Conservation (phyloP, 2,888 invertebrate genomes). For the Scaptomyza caliginosa region DNA sequence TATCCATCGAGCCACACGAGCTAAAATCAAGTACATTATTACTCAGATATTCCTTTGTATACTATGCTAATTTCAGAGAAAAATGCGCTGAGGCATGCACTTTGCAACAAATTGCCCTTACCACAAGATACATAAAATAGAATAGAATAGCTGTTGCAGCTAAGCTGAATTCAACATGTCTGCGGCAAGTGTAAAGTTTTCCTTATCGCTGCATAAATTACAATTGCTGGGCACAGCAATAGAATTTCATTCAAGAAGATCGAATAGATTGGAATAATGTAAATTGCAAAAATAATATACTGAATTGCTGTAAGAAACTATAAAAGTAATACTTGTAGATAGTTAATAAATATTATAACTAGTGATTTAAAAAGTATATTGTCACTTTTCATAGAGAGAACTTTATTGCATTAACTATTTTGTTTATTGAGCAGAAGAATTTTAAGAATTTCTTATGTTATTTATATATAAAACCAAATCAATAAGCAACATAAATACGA, state of each 20-base stretch:
- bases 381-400: too few species aligned
- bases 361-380: too few species aligned
- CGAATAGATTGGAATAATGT: too few species aligned
- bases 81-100: constrained; percentile 57
- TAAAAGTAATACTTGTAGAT: too few species aligned
- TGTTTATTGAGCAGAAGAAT: too few species aligned
- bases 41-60: constrained; percentile 6
- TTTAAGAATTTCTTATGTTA: too few species aligned
- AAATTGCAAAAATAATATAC: too few species aligned
- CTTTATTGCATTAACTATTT: too few species aligned
- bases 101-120: constrained; percentile 46
- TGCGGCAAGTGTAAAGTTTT: constrained; percentile 29
- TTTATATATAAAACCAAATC: too few species aligned
- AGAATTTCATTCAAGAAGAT: constrained; percentile 31
- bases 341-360: too few species aligned
- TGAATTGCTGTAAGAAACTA: too few species aligned
- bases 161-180: constrained; percentile 35
- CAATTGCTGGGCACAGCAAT: constrained; percentile 32
- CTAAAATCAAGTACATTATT: constrained; percentile 5
- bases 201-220: constrained; percentile 35
- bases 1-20: constrained; percentile 44
- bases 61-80: constrained; percentile 55
- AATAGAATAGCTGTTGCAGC: constrained; percentile 17
- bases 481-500: too few species aligned
- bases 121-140: constrained; percentile 41